Conservation (phyloP, 2,113 vertebrate species). For the Corydoras maculifer region DNA sequence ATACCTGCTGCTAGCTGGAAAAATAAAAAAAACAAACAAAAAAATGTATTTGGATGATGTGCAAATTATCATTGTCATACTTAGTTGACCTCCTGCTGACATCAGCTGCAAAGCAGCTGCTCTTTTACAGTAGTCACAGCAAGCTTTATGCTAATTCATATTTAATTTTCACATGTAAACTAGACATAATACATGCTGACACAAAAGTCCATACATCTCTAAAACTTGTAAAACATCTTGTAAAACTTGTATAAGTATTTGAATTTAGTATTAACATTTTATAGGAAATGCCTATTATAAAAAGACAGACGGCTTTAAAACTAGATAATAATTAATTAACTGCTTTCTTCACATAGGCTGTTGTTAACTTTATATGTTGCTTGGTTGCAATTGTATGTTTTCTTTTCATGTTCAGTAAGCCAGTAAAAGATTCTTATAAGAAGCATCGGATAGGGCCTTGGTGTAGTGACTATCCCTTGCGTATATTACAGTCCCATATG, state of each 20-base stretch:
- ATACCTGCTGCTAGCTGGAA: conserved; percentile 1
- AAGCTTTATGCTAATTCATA: conserved; percentile 12
- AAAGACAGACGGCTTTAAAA: no score
- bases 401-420: not conserved
- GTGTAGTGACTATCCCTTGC: conserved; percentile 2
- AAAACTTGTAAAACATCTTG: no score
- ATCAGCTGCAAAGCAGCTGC: conserved; percentile 2
- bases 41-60: not conserved
- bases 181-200: not conserved
- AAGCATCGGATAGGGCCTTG: conserved; percentile 15
- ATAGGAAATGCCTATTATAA: not conserved
- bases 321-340: no score
- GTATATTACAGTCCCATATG: conserved; percentile 28
- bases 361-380: not conserved
- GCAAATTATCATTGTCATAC: not conserved
- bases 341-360: not conserved
- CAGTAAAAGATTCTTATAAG: conserved; percentile 9
- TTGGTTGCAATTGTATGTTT: no score
- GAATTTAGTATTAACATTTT: no score
- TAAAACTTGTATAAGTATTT: no score
- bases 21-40: conserved; percentile 7
- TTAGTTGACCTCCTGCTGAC: conserved; percentile 9
- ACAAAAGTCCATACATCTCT: not conserved
- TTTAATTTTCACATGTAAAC: conserved; percentile 8
- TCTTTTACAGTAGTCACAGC: not conserved